A percentile compares a stretch with the other conserved stretches of the same genome.
phyloP scores from a whole-genome alignment of 2,888 invertebrate genomes.

The Cheilosia impressa region DNA sequence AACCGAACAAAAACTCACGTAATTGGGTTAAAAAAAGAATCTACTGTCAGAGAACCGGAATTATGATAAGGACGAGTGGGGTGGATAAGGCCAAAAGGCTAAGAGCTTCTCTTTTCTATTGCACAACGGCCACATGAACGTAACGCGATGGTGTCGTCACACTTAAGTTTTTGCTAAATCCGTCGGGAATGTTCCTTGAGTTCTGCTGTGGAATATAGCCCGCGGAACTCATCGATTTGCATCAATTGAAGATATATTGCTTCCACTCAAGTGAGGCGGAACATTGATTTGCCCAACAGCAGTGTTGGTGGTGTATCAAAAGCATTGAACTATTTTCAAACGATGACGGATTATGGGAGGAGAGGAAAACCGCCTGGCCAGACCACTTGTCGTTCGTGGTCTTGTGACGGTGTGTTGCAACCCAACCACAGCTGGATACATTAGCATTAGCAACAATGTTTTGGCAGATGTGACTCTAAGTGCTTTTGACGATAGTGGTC shows the following conservation, averaged over 20 bases:
- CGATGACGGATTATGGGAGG: slow-evolving; percentile 7
- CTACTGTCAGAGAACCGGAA: slow-evolving; percentile 12
- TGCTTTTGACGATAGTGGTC: slow-evolving; percentile 54
- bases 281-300: slow-evolving; percentile 8
- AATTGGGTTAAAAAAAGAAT: slow-evolving; percentile 63
- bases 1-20: slow-evolving; percentile 26
- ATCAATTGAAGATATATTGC: slow-evolving; percentile 7
- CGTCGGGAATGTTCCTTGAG: not conserved
- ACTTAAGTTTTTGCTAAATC: not conserved
- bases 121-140: slow-evolving; percentile 24
- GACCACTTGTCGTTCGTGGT: slow-evolving; percentile 22
- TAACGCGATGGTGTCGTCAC: slow-evolving; percentile 34
- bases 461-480: slow-evolving; percentile 53
- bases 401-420: slow-evolving; percentile 25
- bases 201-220: not conserved
- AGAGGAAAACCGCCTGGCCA: slow-evolving; percentile 25
- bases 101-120: slow-evolving; percentile 25
- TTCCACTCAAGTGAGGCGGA: slow-evolving; percentile 17
- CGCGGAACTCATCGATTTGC: slow-evolving; percentile 34
- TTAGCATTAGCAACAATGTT: slow-evolving; percentile 47
- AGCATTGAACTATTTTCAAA: slow-evolving; percentile 29
- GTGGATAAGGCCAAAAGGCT: slow-evolving; percentile 30
- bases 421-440: slow-evolving; percentile 27
- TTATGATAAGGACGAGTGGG: slow-evolving; percentile 26
- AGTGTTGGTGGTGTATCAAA: slow-evolving; percentile 2